phyloP scores from a whole-genome alignment of 2,888 invertebrate genomes.

The Euzetes globulus region DNA sequence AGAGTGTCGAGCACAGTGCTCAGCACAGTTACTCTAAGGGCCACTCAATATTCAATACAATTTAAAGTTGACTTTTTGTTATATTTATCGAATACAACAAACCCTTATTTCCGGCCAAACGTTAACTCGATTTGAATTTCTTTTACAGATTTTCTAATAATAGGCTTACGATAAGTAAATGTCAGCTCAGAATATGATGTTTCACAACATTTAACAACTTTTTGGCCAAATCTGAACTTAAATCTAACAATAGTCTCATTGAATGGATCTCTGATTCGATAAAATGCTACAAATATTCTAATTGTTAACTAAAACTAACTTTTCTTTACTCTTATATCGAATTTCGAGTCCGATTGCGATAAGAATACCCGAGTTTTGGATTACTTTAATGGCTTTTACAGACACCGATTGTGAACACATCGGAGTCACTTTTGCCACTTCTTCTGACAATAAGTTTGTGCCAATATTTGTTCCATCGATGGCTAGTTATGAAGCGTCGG shows the following conservation, averaged over 20 bases:
- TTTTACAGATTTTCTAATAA: not conserved
- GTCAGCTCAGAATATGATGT: no score
- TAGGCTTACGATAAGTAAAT: not conserved
- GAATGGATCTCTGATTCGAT: not conserved
- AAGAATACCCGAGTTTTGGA: conserved; percentile 19
- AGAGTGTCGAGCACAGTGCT: no score
- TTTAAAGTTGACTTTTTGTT: conserved; percentile 9
- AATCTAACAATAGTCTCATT: not conserved
- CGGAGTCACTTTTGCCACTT: not conserved
- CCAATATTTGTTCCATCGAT: not conserved
- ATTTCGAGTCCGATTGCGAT: not conserved
- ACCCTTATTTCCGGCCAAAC: not conserved
- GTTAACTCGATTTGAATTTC: conserved; percentile 10
- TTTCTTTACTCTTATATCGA: conserved; percentile 13
- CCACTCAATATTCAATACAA: not conserved
- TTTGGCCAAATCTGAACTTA: not conserved
- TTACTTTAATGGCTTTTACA: not conserved
- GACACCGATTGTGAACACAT: not conserved
- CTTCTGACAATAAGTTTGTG: no score
- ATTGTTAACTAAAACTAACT: not conserved
- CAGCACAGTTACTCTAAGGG: no score
- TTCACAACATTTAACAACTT: no score
- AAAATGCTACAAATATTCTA: not conserved
- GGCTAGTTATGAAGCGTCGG: conserved; percentile 5
- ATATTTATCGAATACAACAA: conserved; percentile 3